Conservation (phyloP, 2,113 vertebrate species). For the Apodemus speciosus region DNA sequence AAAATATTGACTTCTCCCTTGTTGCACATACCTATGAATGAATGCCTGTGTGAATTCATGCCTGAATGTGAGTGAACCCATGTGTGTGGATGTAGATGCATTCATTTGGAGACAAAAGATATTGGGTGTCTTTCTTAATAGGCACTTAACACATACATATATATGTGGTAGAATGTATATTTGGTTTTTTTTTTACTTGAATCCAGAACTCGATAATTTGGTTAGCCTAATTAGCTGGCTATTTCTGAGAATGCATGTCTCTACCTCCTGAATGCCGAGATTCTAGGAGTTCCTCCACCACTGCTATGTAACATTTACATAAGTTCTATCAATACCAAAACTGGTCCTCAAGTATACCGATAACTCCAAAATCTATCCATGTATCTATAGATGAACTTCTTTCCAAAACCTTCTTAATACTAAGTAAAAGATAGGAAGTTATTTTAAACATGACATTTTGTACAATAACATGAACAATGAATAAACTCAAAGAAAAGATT, state of each 20-base stretch:
- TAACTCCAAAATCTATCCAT: not conserved
- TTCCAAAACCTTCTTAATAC: not conserved
- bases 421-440: not conserved
- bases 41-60: not conserved
- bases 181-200: not conserved
- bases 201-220: not conserved
- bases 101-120: too few species aligned
- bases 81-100: not conserved
- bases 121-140: not conserved
- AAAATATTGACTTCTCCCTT: not conserved
- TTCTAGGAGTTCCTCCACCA: not conserved
- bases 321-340: not conserved
- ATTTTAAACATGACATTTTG: not conserved
- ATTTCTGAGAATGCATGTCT: not conserved
- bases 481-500: not conserved
- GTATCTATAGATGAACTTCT: too few species aligned
- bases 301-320: not conserved
- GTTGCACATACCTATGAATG: too few species aligned
- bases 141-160: not conserved
- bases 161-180: too few species aligned
- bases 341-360: too few species aligned
- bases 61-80: too few species aligned
- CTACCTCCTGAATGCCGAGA: not conserved
- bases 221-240: not conserved
- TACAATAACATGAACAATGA: not conserved